Percentiles rank a stretch among this genome's conserved stretches.
These are phyloP conservation scores for Drosophila emarginata DNA, from an alignment of 2,888 invertebrate genomes.

Conservation along the genomic window DNA sequence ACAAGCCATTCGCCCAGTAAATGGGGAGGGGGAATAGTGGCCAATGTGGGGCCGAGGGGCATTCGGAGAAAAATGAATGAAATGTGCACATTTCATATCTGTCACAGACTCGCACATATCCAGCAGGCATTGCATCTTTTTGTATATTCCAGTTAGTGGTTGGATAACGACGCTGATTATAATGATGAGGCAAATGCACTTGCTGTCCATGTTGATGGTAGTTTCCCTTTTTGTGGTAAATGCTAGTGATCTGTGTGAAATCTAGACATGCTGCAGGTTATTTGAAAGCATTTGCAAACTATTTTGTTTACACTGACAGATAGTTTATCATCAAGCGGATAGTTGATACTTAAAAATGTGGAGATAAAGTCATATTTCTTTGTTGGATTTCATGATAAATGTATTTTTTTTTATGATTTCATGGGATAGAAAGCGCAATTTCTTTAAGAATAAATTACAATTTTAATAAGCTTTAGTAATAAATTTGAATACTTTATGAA, in stretches of 20 bases:
- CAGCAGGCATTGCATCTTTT: slow-evolving; percentile 5
- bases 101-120: slow-evolving; percentile 12
- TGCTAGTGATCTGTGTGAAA: slow-evolving; percentile 10
- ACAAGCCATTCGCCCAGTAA: slow-evolving; percentile 48
- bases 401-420: too few species aligned
- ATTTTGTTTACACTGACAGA: neutral
- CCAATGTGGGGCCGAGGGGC: neutral
- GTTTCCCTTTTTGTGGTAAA: neutral
- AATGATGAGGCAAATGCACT: neutral
- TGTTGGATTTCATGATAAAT: too few species aligned
- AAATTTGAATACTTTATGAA: too few species aligned
- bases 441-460: too few species aligned
- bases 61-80: neutral
- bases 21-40: neutral
- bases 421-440: too few species aligned
- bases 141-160: slow-evolving; percentile 5
- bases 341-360: too few species aligned
- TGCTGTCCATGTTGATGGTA: neutral
- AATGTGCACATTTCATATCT: neutral
- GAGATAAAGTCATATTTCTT: too few species aligned
- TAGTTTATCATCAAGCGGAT: neutral
- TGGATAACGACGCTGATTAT: neutral
- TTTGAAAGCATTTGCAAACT: neutral
- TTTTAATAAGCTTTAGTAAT: too few species aligned
- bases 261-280: slow-evolving; percentile 14